Evolutionary conservation across 2,888 invertebrate species (phyloP).

Genomic region (Willowsia nigromaculata): DNA sequence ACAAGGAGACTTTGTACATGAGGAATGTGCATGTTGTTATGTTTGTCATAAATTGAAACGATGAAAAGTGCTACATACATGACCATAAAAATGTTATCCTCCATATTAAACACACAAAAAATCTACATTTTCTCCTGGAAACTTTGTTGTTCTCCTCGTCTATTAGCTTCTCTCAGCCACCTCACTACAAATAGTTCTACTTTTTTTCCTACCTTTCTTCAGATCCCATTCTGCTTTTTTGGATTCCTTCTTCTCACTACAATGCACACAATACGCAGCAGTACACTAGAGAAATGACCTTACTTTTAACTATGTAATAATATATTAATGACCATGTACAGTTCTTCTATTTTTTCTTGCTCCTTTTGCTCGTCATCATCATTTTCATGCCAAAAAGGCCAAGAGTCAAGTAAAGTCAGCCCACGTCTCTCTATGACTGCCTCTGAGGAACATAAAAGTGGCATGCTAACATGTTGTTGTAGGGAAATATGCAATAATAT

Average conservation of each 20-base stretch:
- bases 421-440: not conserved
- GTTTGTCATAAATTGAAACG: constrained; percentile 22
- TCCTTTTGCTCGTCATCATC: not conserved
- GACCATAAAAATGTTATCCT: constrained; percentile 13
- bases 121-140: not conserved
- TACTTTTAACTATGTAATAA: constrained; percentile 54
- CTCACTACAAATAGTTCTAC: not conserved
- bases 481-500: not conserved
- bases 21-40: constrained; percentile 73
- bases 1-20: constrained; percentile 72
- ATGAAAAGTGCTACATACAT: constrained; percentile 28
- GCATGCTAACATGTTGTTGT: not conserved
- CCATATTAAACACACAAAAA: not conserved
- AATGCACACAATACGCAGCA: too few species aligned
- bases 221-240: not conserved
- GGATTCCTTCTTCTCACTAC: not conserved
- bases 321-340: constrained; percentile 55
- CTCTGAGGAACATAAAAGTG: constrained; percentile 1
- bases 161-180: not conserved
- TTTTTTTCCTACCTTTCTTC: not conserved
- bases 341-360: not conserved
- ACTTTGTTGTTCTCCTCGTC: not conserved
- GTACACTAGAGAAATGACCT: not conserved
- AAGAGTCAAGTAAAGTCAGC: not conserved
- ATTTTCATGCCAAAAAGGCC: not conserved